phyloP scores from a whole-genome alignment of 2,888 invertebrate genomes.

The Tinea semifulvella region DNA sequence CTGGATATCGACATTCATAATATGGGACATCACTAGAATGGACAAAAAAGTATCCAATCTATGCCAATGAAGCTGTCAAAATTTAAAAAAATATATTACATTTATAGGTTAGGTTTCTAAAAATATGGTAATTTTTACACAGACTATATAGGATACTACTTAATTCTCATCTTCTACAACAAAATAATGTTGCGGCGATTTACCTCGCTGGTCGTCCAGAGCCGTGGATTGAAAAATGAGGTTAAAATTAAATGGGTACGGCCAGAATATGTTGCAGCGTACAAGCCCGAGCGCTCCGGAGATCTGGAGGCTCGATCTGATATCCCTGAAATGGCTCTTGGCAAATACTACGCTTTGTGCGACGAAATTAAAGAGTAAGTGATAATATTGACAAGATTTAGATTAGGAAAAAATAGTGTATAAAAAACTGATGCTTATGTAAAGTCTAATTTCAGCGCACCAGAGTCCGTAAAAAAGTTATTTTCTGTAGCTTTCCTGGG shows the following conservation, averaged over 20 bases:
- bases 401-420: not conserved
- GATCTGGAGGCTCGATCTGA: conserved; percentile 69
- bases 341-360: conserved; percentile 64
- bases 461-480: conserved; percentile 74
- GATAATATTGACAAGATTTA: no score
- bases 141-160: no score
- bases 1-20: not conserved
- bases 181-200: conserved; percentile 41
- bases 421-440: conserved; percentile 23
- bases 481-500: conserved; percentile 76
- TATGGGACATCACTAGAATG: not conserved
- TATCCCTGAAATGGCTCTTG: conserved; percentile 59
- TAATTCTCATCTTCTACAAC: no score
- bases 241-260: conserved; percentile 82
- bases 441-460: conserved; percentile 77
- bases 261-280: conserved; percentile 73
- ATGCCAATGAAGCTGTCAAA: not conserved
- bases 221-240: conserved; percentile 70
- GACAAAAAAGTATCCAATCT: not conserved
- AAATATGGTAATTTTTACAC: no score
- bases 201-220: conserved; percentile 44
- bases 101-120: conserved; percentile 1
- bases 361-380: conserved; percentile 77
- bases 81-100: conserved; percentile 1
- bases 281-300: conserved; percentile 74